phyloP scores from a whole-genome alignment of 2,888 invertebrate genomes.

The Neelides folsomi region DNA sequence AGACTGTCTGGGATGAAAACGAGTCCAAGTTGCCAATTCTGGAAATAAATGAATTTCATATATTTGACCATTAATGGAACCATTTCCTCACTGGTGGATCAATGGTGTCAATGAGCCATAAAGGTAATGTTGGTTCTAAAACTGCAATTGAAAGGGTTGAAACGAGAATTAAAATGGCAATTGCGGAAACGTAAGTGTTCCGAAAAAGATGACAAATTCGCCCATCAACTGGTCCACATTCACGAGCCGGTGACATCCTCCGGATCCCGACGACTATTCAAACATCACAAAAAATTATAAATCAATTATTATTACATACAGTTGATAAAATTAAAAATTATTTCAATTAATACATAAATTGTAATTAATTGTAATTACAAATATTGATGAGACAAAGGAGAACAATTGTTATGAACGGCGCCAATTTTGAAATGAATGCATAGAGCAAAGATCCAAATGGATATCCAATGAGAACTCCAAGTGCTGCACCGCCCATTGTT shows the following conservation, averaged over 20 bases:
- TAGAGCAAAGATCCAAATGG: conserved; percentile 67
- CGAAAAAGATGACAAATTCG: conserved; percentile 4
- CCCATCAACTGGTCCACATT: conserved; percentile 27
- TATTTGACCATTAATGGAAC: not conserved
- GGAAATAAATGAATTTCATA: not conserved
- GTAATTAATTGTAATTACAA: too few species aligned
- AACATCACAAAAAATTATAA: too few species aligned
- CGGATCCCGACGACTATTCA: too few species aligned
- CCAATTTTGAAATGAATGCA: conserved; percentile 58
- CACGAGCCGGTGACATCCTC: not conserved
- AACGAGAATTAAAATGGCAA: conserved; percentile 52
- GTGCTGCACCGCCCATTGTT: conserved; percentile 63
- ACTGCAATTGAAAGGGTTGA: conserved; percentile 71
- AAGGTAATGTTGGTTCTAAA: conserved; percentile 66
- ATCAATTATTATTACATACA: too few species aligned
- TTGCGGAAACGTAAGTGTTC: conserved; percentile 39
- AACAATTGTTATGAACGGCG: conserved; percentile 59
- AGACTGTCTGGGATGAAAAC: conserved; percentile 75
- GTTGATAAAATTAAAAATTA: too few species aligned
- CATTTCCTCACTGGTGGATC: conserved; percentile 44
- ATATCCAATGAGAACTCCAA: conserved; percentile 68
- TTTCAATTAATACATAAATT: too few species aligned
- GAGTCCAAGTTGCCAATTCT: conserved; percentile 62
- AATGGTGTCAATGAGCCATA: conserved; percentile 59
- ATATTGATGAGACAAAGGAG: conserved; percentile 44